Conservation (phyloP, 2,888 invertebrate genomes). For the Aleiodes alternator region DNA sequence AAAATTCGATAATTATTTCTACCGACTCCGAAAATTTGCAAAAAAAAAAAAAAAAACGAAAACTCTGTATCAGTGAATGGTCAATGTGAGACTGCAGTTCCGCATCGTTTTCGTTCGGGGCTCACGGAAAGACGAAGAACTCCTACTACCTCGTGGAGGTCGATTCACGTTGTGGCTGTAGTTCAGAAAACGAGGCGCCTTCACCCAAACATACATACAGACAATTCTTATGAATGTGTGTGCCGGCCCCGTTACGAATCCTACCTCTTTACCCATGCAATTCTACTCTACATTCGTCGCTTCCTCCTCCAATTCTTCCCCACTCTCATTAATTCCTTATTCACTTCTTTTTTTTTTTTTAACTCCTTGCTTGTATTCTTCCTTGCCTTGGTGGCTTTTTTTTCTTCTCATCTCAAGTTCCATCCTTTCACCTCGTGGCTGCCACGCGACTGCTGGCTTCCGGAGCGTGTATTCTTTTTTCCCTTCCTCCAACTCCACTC, state of each 20-base stretch:
- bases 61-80: conserved; percentile 48
- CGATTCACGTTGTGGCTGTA: conserved; percentile 40
- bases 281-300: conserved; percentile 66
- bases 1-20: not conserved
- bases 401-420: not conserved
- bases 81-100: conserved; percentile 66
- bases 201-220: conserved; percentile 10
- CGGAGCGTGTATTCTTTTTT: conserved; percentile 22
- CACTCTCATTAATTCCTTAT: conserved; percentile 47
- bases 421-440: conserved; percentile 43
- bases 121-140: conserved; percentile 5
- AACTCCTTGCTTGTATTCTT: conserved; percentile 18
- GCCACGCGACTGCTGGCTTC: conserved; percentile 56
- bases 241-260: conserved; percentile 46
- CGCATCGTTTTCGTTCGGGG: conserved; percentile 49
- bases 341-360: conserved; percentile 19
- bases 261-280: conserved; percentile 54
- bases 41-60: too few species aligned
- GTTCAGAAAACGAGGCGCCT: conserved; percentile 44
- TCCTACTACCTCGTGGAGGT: conserved; percentile 39
- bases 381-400: not conserved
- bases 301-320: conserved; percentile 44
- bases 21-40: too few species aligned
- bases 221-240: conserved; percentile 7
- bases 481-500: conserved; percentile 1